Evolutionary conservation across 2,113 vertebrate species (phyloP).

Genomic region (Chloebia gouldiae): DNA sequence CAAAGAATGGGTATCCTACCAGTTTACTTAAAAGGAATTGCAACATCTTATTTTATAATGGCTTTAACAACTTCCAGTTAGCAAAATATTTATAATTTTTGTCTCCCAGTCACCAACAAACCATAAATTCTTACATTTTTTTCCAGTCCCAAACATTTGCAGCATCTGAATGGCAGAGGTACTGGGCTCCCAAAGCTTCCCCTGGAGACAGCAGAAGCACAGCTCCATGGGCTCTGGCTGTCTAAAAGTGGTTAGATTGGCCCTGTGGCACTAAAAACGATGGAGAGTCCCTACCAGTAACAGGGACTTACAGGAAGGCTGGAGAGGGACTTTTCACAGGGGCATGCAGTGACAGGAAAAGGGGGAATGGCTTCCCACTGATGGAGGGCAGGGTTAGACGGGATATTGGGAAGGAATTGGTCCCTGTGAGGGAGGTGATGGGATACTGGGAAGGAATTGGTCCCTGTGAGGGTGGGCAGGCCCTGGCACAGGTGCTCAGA

Average conservation of each 20-base stretch:
- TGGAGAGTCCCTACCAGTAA: neutral
- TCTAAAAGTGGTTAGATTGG: fast-evolving
- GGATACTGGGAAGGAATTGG: neutral
- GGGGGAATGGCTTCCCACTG: neutral
- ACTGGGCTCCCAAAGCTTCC: neutral
- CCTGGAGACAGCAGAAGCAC: neutral
- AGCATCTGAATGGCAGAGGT: neutral
- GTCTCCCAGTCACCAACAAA: neutral
- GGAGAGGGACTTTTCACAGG: neutral
- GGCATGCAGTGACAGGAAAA: neutral
- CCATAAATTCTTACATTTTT: neutral
- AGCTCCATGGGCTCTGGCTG: neutral
- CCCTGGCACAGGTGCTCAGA: neutral
- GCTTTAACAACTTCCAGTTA: neutral
- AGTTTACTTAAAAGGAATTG: neutral
- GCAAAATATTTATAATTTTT: neutral
- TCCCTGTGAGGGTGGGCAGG: fast-evolving
- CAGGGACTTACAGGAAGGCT: neutral
- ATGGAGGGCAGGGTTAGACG: neutral
- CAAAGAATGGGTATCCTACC: neutral
- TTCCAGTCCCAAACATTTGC: neutral
- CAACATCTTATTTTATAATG: neutral
- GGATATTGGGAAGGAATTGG: neutral
- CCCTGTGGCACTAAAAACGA: neutral
- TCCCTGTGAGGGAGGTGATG: neutral